These are phyloP conservation scores for Digitonthophagus gazella DNA, from an alignment of 2,888 invertebrate species.

Conservation along the genomic window DNA sequence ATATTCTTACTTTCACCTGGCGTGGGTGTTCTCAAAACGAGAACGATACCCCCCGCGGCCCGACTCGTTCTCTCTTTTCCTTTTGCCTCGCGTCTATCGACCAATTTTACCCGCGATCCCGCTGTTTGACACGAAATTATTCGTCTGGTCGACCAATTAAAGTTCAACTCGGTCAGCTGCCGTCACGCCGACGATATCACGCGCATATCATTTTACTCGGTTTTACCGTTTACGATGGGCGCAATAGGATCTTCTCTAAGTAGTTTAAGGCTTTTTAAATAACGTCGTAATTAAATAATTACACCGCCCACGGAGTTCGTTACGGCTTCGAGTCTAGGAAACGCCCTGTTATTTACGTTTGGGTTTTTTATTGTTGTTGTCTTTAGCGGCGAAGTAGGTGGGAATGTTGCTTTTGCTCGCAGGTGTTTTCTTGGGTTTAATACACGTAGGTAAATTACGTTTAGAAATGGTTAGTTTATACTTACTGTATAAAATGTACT, in stretches of 20 bases:
- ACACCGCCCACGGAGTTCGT: background rate
- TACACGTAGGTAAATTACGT: background rate
- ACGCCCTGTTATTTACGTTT: background rate
- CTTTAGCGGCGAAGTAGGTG: background rate
- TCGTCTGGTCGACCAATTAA: background rate
- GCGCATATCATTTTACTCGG: background rate
- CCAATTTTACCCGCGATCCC: background rate
- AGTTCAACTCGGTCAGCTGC: background rate
- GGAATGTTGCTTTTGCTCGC: background rate
- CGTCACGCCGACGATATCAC: background rate
- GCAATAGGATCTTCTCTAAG: background rate
- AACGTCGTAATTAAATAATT: background rate
- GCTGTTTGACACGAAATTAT: background rate
- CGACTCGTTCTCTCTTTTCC: background rate
- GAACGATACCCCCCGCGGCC: background rate
- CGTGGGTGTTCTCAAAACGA: background rate
- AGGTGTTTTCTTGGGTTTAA: background rate
- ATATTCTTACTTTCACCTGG: background rate
- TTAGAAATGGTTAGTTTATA: too few relatives aligned
- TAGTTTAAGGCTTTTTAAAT: background rate
- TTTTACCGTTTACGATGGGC: background rate
- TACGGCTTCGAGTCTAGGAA: background rate
- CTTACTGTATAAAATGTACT: too few relatives aligned
- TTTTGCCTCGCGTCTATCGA: background rate
- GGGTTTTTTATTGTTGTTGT: background rate